These are phyloP conservation scores for silkworm (Bombyx mori) DNA, from an alignment of 1,140 invertebrate genomes.

Conservation along the genomic window ASM3026992v2 NC_085108.1:408001-408500, in stretches of 20 bases:
- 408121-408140: not conserved
- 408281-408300: not conserved
- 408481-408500: not conserved
- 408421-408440: not conserved
- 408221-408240: not conserved
- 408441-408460: not conserved
- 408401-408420: not conserved
- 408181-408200: no score
- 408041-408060: no score
- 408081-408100: no score
- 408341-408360: not conserved
- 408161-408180: not conserved
- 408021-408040: no score
- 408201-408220: no score
- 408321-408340: not conserved
- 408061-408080: no score
- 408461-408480: not conserved
- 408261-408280: not conserved
- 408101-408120: not conserved
- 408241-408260: constrained; percentile 1
- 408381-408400: not conserved
- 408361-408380: not conserved
- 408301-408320: not conserved
- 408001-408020: no score
- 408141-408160: not conserved